Base-by-base conservation (phyloP, 1,140 invertebrate species). In the Orchestia grillus region DNA sequence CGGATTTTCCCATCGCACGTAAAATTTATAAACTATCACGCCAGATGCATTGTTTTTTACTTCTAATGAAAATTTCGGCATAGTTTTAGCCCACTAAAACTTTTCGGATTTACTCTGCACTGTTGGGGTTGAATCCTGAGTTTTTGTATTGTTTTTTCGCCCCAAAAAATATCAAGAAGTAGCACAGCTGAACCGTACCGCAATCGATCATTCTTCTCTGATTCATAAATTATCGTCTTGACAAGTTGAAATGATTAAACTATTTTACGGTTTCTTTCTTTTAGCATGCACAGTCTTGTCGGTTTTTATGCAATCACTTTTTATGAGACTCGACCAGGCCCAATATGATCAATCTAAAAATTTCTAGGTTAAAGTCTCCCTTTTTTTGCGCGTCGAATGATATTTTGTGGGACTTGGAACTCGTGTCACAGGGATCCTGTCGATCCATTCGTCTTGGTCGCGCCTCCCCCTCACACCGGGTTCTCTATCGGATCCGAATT, bases 401-500 rank as follows among this genome's bases (percentile, higher is more conserved):
- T 77, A 36, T 77, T 77, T 77, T 77, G 62, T 77, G 62, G 15
- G 62, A 77, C 62, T 77, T 77, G 62, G 62, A 90, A 90, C 88
- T 90, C 42, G 43, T 90, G 88, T 90, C 88, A 36, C 43, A 11
- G 88, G 88, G 41, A 90, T 77, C 41, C 43, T 90, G 88, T 90
- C 88, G 88, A 90, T 90, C 88, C 88, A 90, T 90, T 36, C 36
- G 88, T 90, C 88, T 90, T 90, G 36, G 88, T 90, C 41, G 4
- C 16, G 41, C 88, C 41, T 41, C 43, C 88, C 88, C 28, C 41
- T 19, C 41, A 28, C 88, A 42, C 4, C 88, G 15, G 36, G n/a
- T 90, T 90, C 43, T 44, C 88, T 90, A 90, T 90, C 88, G 88
- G 88, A 44, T 42, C 43, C n/a, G 43, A 90, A 90, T 90, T 90